phyloP scores from a whole-genome alignment of 2,113 vertebrate genomes.

The Albula glossodonta region DNA sequence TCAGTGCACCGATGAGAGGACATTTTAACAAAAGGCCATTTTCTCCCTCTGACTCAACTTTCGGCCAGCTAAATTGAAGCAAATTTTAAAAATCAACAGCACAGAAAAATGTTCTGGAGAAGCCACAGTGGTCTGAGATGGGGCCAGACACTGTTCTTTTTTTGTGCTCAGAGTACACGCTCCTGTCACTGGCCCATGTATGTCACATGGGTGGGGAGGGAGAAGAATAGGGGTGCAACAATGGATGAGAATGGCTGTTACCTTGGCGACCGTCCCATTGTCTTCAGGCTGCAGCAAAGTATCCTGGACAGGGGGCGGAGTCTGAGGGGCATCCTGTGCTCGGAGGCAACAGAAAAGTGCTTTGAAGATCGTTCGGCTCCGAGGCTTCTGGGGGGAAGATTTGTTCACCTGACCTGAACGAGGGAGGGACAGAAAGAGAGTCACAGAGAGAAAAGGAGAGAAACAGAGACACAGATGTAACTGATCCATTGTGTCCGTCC shows the following conservation, averaged over 20 bases:
- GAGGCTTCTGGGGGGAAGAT: conserved; percentile 72
- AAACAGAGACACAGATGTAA: not conserved
- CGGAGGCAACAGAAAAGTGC: conserved; percentile 76
- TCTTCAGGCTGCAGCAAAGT: conserved; percentile 66
- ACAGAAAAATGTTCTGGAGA: not conserved
- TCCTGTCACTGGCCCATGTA: no score
- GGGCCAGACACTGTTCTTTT: not conserved
- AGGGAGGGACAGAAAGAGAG: not conserved
- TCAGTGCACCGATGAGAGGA: not conserved
- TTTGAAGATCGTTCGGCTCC: conserved; percentile 74
- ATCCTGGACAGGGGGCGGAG: conserved; percentile 52
- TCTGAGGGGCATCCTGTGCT: conserved; percentile 64
- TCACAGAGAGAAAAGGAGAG: not conserved
- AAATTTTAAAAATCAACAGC: not conserved
- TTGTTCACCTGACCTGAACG: conserved; percentile 66
- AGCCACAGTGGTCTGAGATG: not conserved
- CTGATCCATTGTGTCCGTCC: not conserved
- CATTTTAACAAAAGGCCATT: not conserved
- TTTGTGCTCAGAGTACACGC: not conserved
- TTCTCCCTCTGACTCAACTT: not conserved
- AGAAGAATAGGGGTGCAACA: not conserved
- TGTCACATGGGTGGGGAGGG: not conserved
- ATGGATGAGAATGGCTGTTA: conserved; percentile 37
- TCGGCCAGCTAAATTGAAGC: not conserved
- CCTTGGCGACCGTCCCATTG: conserved; percentile 69